Evolutionary conservation across 2,113 vertebrate species (phyloP), one percentile per base, ranked within the genome.

Genomic region (Chionomys nivalis): DNA sequence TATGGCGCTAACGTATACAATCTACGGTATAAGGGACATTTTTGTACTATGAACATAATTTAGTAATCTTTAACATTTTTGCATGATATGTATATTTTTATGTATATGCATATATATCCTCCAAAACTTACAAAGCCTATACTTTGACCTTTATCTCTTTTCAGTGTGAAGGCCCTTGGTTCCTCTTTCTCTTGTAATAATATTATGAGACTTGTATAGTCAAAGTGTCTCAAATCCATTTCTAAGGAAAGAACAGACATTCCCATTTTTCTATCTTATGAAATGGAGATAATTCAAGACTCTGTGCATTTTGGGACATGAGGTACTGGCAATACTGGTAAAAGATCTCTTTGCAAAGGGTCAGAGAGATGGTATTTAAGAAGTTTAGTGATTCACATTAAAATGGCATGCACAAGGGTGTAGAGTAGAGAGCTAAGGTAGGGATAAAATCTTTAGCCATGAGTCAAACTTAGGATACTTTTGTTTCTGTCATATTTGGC

Each of bases 371-470:
- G 17, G 3, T 82, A 2, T 5, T 4, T 9, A 14, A 58, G 4
- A 79, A 11, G 13, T 10, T 89, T 31, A 66, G 26, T 9, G 7
- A n/a, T 88, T 86, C 33, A 63, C 1, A 3, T 66, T 63, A 12
- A 0, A n/a, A 26, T 28, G 42, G 65, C 5, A 39, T 2, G 28
- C 9, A 36, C 31, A 1, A 42, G 68, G 17, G 2, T 66, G 0
- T 28, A 49, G 6, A 12, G n/a, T 19, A 89, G 47, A 66, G 47
- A 66, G 2, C 4, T 36, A 49, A 2, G 11, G 16, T n/a, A 26
- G 6, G 28, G 70, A 63, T 23, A 87, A 42, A 82, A 72, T 16
- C 28, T 52, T 11, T 10, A 61, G 36, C 1, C 6, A 39, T 39
- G 23, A 8, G 0, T 58, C 6, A 61, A 39, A 13, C 39, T 36